A percentile compares a stretch with the other conserved stretches of the same genome.
Conservation (phyloP, 2,888 invertebrate genomes). For the Galerucella calmariensis region DNA sequence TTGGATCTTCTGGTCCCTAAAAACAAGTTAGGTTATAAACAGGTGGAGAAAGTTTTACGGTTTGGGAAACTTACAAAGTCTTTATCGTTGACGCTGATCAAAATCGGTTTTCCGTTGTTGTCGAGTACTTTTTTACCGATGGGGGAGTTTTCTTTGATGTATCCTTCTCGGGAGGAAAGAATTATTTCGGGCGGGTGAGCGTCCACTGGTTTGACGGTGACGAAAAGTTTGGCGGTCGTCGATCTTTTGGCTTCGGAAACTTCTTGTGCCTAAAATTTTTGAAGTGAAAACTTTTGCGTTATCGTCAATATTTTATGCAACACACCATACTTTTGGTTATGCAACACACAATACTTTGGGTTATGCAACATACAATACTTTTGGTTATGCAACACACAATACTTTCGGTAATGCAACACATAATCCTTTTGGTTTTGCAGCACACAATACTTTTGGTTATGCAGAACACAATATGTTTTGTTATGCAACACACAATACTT, state of each 20-base stretch:
- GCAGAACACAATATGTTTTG: too few species aligned
- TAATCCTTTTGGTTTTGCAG: too few species aligned
- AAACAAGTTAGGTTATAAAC: slow-evolving; percentile 47
- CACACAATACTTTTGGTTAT: too few species aligned
- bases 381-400: too few species aligned
- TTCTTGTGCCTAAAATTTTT: slow-evolving; percentile 78
- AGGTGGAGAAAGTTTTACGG: not conserved
- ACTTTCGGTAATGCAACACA: too few species aligned
- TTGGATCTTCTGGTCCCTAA: slow-evolving; percentile 82
- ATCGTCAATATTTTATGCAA: too few species aligned
- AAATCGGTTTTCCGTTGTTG: slow-evolving; percentile 73
- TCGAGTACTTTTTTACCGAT: slow-evolving; percentile 85
- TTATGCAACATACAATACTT: too few species aligned
- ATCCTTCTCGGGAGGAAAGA: slow-evolving; percentile 78
- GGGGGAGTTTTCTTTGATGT: slow-evolving; percentile 86
- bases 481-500: too few species aligned
- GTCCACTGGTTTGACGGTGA: slow-evolving; percentile 88
- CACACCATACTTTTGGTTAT: too few species aligned
- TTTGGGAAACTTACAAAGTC: slow-evolving; percentile 78
- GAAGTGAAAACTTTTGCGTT: not conserved
- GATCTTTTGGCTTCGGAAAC: slow-evolving; percentile 81
- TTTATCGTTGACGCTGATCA: slow-evolving; percentile 81
- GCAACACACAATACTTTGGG: too few species aligned
- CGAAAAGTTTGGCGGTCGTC: slow-evolving; percentile 83
- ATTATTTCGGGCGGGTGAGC: slow-evolving; percentile 84